Evolutionary conservation across 2,113 vertebrate species (phyloP).

Genomic region (Leucopternis melanops): DNA sequence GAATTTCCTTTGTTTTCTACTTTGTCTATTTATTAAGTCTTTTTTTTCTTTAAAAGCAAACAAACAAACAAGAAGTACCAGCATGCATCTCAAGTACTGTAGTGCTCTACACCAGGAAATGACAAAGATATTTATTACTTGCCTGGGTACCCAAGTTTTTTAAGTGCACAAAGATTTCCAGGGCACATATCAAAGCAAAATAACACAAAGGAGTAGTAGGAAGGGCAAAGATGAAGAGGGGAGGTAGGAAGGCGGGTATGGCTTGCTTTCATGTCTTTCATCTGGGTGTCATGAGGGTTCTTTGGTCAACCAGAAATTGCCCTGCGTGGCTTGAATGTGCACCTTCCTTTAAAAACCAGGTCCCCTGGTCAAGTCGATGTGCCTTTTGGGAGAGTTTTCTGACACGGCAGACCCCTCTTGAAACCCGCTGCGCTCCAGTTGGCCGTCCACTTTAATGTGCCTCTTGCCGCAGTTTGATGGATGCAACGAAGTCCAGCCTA

Average conservation of each 20-base stretch:
- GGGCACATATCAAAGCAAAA: background rate
- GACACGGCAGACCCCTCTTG: background rate
- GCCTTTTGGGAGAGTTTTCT: background rate
- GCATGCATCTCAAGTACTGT: background rate
- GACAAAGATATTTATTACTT: background rate
- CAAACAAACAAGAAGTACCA: background rate
- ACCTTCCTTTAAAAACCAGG: background rate
- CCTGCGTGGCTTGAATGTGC: background rate
- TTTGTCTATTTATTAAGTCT: background rate
- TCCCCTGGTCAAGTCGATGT: too few species aligned
- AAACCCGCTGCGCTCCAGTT: background rate
- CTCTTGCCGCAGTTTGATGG: background rate
- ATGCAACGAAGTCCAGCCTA: accelerated
- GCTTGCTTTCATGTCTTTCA: background rate
- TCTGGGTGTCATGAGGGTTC: background rate
- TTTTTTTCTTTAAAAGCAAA: background rate
- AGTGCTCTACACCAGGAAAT: background rate
- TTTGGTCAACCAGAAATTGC: background rate
- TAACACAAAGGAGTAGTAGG: background rate
- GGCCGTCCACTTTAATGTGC: background rate
- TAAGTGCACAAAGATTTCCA: background rate
- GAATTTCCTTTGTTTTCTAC: background rate
- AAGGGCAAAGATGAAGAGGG: background rate
- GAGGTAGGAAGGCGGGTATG: background rate
- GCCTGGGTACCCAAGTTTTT: background rate